Evolutionary conservation across 2,113 vertebrate genomes (phyloP), one percentile per base, ranked within the genome.

Genomic region (Pseudopipra pipra): DNA sequence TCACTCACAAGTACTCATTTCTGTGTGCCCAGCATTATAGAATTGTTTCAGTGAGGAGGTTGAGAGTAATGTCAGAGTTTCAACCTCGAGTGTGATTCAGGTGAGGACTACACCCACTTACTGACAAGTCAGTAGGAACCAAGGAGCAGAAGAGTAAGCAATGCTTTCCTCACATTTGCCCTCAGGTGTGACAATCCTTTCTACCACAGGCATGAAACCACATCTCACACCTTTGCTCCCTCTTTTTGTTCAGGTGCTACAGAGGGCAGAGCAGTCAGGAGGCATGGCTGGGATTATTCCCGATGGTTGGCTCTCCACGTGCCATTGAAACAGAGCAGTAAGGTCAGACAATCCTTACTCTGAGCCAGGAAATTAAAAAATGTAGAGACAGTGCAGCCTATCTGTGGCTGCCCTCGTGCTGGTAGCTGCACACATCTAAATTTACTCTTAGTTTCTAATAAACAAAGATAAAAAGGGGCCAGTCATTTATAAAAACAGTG

Each of bases 1-100:
- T 94, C 92, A 82, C 90, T 90, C 82, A 65, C 44, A 20, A 56
- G 39, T 78, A 74, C 30, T 86, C 73, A 71, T 37, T 94, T 51
- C 90, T 82, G 25, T 71, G 66, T 65, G 78, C 46, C 59, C 88
- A 72, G 55, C 61, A 84, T 55, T 75, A 88, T 0, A 75, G 73
- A 85, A 93, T 8, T 83, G 51, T 63, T 87, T 70, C 75, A 83
- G 68, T 9, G 61, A 59, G 47, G 14, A 92, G 58, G 46, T 11
- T 61, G 65, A 70, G 55, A 61, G 44, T 2, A 87, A 37, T 35
- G 54, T 23, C 65, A 61, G 68, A 37, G 33, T 23, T 65, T 63
- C 62, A 87, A 54, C 31, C 25, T 41, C 46, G 46, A 52, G 27
- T 21, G 23, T 28, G 55, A 84, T 71, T 73, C 41, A 80, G 39